Percentiles rank a stretch among this genome's conserved stretches.
Evolutionary conservation across 2,113 vertebrate species (phyloP).

Genomic region (Hippolais icterina): DNA sequence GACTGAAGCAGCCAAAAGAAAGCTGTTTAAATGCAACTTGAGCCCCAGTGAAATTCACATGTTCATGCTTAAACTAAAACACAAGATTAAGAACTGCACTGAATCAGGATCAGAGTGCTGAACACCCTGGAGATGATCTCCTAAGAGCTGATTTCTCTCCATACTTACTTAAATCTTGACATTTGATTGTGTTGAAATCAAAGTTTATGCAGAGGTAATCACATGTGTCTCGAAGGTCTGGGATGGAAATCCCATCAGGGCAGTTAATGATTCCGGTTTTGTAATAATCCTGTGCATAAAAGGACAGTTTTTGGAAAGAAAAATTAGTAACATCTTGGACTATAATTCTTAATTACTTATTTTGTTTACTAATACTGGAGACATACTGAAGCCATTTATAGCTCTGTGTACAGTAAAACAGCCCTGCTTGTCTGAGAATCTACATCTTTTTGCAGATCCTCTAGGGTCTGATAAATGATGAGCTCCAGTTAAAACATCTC

Average conservation of each 20-base stretch:
- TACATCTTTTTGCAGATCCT: neutral
- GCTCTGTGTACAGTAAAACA: neutral
- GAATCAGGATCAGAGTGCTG: neutral
- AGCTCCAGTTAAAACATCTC: neutral
- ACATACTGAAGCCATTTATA: neutral
- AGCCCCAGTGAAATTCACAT: neutral
- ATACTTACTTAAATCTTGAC: conserved; percentile 83
- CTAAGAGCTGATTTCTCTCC: neutral
- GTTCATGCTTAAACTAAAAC: neutral
- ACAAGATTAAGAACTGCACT: neutral
- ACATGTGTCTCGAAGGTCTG: conserved; percentile 80
- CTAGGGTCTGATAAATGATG: neutral
- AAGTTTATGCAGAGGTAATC: conserved; percentile 87
- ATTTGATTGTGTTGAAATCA: conserved; percentile 82
- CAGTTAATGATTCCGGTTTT: conserved; percentile 81
- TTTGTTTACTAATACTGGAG: neutral
- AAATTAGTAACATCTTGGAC: neutral
- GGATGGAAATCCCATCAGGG: conserved; percentile 81
- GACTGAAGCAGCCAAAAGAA: neutral
- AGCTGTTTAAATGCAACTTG: neutral
- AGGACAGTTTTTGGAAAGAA: neutral
- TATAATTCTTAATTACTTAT: neutral
- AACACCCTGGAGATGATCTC: neutral
- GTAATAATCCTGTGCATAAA: conserved; percentile 79
- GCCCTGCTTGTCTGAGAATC: neutral